Evolutionary conservation across 1,140 invertebrate genomes (phyloP), one percentile per base, ranked within the genome.

Genomic region (Melipona quadrifasciata): DNA sequence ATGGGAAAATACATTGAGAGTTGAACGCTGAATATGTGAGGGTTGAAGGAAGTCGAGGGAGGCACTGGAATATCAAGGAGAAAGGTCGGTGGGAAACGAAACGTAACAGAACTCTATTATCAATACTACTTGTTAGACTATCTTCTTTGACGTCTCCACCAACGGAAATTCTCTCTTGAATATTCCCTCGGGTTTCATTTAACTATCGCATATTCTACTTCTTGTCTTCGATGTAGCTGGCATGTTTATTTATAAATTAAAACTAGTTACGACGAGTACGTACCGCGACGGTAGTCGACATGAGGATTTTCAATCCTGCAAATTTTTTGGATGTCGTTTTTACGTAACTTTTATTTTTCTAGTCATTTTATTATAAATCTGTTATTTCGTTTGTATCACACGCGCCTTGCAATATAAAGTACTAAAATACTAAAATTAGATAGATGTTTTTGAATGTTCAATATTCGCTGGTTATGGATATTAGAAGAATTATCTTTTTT

Each of bases 81-180:
- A 71, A 80, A 68, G 61, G 27, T 79, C 64, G 21, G 39, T 68
- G 19, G 77, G 64, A 68, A 79, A 79, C 64, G 77, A 79, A 79
- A 79, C 77, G 77, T 70, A 67, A 79, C 77, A 55, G 64, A 55
- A 68, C 47, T 79, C 27, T 70, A 79, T 79, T 79, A 79, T 79
- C 77, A 79, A 68, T 68, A 55, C 64, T 55, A 79, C 77, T 55
- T 70, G 77, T 55, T 79, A 79, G 47, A 79, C 51, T 53, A 68
- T 79, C 65, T 53, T 34, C 77, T n/a, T 75, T 75, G 53, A 68
- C 64, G 27, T 79, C 65, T 68, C 21, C 19, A 51, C 47, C 12
- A 47, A 24, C 21, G 12, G n/a, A 67, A 78, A 67, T 31, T 78
- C 51, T n/a, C 65, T 31, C n/a, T 21, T 55, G 21, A 53, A 39